Evolutionary conservation across 2,888 invertebrate genomes (phyloP).

Genomic region (Zygaena filipendulae): DNA sequence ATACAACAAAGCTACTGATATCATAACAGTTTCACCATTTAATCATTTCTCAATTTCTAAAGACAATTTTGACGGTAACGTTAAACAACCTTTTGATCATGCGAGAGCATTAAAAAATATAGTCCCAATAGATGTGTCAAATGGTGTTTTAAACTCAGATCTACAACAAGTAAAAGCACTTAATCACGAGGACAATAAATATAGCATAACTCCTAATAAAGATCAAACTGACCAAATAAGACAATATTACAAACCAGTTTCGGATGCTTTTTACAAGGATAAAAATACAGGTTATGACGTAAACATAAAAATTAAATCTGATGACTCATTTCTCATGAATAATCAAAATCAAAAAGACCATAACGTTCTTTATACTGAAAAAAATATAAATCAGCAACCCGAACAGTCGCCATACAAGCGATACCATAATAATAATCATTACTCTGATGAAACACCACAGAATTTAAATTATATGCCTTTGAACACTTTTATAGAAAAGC

Average conservation of each 20-base stretch:
- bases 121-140: slow-evolving; percentile 56
- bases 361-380: slow-evolving; percentile 29
- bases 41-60: slow-evolving; percentile 30
- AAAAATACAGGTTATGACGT: slow-evolving; percentile 46
- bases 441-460: slow-evolving; percentile 28
- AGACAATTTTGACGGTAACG: slow-evolving; percentile 35
- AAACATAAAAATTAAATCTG: slow-evolving; percentile 44
- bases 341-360: slow-evolving; percentile 31
- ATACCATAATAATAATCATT: slow-evolving; percentile 24
- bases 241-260: slow-evolving; percentile 40
- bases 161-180: slow-evolving; percentile 27
- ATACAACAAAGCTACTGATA: slow-evolving; percentile 35
- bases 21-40: slow-evolving; percentile 46
- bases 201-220: slow-evolving; percentile 30
- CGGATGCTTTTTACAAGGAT: slow-evolving; percentile 52
- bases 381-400: no score
- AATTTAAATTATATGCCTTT: slow-evolving; percentile 25
- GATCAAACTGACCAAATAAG: slow-evolving; percentile 39
- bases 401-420: not conserved
- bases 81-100: slow-evolving; percentile 52
- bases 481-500: slow-evolving; percentile 32
- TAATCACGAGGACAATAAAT: slow-evolving; percentile 28
- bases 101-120: slow-evolving; percentile 59
- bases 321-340: slow-evolving; percentile 30
- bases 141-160: slow-evolving; percentile 44